A percentile compares a stretch with the other conserved stretches of the same genome.
Evolutionary conservation across 2,797 vertebrate genomes (phyloP).

Genomic region (Apogon talboti): DNA sequence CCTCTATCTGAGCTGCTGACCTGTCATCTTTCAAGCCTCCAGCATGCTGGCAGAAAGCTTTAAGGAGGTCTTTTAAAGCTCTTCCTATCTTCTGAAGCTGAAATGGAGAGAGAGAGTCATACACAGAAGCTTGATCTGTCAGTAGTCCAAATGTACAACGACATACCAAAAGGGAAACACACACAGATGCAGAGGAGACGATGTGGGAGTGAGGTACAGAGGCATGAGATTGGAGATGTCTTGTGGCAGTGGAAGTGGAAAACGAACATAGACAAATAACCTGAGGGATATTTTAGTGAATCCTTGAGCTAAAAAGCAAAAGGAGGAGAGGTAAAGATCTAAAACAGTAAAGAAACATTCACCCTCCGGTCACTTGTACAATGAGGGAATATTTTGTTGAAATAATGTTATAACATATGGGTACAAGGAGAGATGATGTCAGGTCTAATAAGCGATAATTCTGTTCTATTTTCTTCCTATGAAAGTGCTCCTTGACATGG

Average conservation of each 20-base stretch:
- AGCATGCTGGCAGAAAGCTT: constrained; percentile 42
- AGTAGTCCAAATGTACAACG: constrained; percentile 26
- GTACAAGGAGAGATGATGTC: not conserved
- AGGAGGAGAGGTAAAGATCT: not conserved
- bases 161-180: constrained; percentile 20
- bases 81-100: constrained; percentile 42
- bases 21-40: constrained; percentile 55
- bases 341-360: not conserved
- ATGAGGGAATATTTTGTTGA: not conserved
- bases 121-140: constrained; percentile 21
- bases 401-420: not conserved
- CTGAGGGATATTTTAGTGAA: constrained; percentile 11
- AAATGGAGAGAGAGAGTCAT: constrained; percentile 24
- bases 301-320: constrained; percentile 7
- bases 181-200: constrained; percentile 18
- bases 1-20: constrained; percentile 47
- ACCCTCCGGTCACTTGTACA: not conserved
- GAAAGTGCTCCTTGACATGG: not conserved
- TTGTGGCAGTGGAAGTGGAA: constrained; percentile 4
- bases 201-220: constrained; percentile 32
- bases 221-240: constrained; percentile 30
- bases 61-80: constrained; percentile 51
- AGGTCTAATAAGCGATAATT: not conserved
- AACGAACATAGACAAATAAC: constrained; percentile 27
- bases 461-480: not conserved